Evolutionary conservation across 1,140 invertebrate species (phyloP), one percentile per base, ranked within the genome.

Genomic region (Platyura marginata): DNA sequence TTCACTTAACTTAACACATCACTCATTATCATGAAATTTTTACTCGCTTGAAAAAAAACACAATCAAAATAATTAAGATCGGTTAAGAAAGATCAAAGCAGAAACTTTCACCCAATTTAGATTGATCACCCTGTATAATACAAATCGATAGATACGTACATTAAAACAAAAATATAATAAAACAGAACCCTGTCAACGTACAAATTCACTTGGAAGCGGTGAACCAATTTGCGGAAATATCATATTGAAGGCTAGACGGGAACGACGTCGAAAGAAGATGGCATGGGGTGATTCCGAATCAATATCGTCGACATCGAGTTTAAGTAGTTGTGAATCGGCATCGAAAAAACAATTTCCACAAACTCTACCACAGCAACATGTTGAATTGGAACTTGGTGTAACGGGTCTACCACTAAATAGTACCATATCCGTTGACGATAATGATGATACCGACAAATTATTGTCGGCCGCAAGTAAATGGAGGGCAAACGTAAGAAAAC

Each of bases 171-270:
- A 8, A 6, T 13, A 8, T 13, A 15, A 29, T 15, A 25, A n/a
- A 23, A 32, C 23, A 23, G 22, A 11, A 41, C 18, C 18, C 16
- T 41, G 16, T 29, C 25, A 13, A 8, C 25, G 13, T n/a, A n/a
- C n/a, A n/a, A n/a, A n/a, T n/a, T n/a, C n/a, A n/a, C n/a, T n/a
- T n/a, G n/a, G n/a, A n/a, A n/a, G 32, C 16, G 42, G 42, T 23
- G 32, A 35, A 19, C 33, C 42, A 25, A 22, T 43, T 22, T 34
- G 32, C 21, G 42, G 42, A 8, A 43, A 32, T 23, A 37, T 43
- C 11, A 25, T 43, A 1, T 15, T 20, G 4, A 36, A 37, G 16
- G 35, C 19, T 6, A n/a, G 36, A 18, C 20, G 16, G 3, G 19
- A 38, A 8, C 36, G 36, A 18, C 16, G 20, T 5, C n/a, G 19